Conservation (phyloP, 1,140 invertebrate genomes). For the Drosophila biarmipes region DNA sequence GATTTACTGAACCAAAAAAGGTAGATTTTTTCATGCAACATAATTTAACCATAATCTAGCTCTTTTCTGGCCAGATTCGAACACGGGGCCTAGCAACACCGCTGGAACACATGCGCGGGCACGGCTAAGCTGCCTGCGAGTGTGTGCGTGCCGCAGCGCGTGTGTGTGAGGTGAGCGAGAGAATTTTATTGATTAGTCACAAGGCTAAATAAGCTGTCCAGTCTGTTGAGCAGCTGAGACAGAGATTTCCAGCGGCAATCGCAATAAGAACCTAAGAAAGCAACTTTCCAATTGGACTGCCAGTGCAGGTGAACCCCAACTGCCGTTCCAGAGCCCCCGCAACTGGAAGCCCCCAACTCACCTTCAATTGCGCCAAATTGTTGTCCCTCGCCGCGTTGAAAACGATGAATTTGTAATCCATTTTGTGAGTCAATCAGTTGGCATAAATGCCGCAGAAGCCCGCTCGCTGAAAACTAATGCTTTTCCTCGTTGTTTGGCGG, state of each 20-base stretch:
- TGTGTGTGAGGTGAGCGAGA: slow-evolving; percentile 39
- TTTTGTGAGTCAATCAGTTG: slow-evolving; percentile 29
- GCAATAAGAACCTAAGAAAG: slow-evolving; percentile 22
- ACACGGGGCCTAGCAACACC: slow-evolving; percentile 19
- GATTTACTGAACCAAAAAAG: not conserved
- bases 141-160: not conserved
- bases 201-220: slow-evolving; percentile 59
- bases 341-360: slow-evolving; percentile 38
- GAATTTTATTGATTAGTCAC: slow-evolving; percentile 82
- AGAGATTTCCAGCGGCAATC: slow-evolving; percentile 38
- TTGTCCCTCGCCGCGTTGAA: slow-evolving; percentile 82
- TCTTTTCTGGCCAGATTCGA: slow-evolving; percentile 20
- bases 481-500: slow-evolving; percentile 20
- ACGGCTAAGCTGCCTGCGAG: slow-evolving; percentile 26
- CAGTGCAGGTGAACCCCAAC: not conserved
- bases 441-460: slow-evolving; percentile 22
- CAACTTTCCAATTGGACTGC: slow-evolving; percentile 18
- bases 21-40: not conserved
- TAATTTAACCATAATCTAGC: slow-evolving; percentile 10
- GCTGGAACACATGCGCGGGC: slow-evolving; percentile 42
- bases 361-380: slow-evolving; percentile 78
- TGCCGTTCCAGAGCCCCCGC: not conserved
- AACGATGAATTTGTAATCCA: slow-evolving; percentile 82
- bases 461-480: slow-evolving; percentile 3
- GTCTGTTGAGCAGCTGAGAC: slow-evolving; percentile 49